Evolutionary conservation across 1,140 invertebrate genomes (phyloP), one percentile per base, ranked within the genome.

Genomic region (Grapholita molesta): DNA sequence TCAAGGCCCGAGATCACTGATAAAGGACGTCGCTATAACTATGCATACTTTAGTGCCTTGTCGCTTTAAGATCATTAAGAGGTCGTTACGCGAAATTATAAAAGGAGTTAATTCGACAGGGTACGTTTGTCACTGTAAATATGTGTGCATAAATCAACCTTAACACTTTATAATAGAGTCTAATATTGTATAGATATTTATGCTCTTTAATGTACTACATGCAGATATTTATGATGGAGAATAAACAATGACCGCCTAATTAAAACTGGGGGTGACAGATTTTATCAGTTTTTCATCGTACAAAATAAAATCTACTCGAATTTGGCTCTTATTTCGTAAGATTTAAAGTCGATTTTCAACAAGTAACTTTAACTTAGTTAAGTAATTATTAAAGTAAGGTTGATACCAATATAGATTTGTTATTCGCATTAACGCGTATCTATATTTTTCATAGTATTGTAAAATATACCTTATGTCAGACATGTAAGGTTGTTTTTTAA

Each of bases 1-100:
- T 75, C 83, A 86, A 84, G 84, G 84, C 73, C 78, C 76, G 75
- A 68, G 81, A 86, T 84, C 73, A 61, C 52, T 42, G 84, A 84
- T 86, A 84, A 84, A 74, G 38, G 65, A 70, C 66, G 65, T 66
- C 57, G 70, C 73, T 66, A 77, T 76, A 68, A 70, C 70, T 66
- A 76, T 21, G 18, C 42, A 48, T 48, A 48, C 42, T 48, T 21
- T 48, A 48, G 18, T 48, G 21, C 18, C 18, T 8, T 48, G 42
- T 48, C 42, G 6, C 42, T 48, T 48, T 48, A 48, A 30, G 7
- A 48, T 9, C 42, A 48, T 48, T 48, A 48, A 48, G 0, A 21
- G 42, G 15, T 21, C 15, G 8, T 48, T 48, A 48, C 42, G 21
- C 18, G 42, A 48, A 48, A 48, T 48, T 48, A 21, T 48, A 21